phyloP scores from a whole-genome alignment of 2,113 vertebrate genomes.

The Muntiacus reevesi region DNA sequence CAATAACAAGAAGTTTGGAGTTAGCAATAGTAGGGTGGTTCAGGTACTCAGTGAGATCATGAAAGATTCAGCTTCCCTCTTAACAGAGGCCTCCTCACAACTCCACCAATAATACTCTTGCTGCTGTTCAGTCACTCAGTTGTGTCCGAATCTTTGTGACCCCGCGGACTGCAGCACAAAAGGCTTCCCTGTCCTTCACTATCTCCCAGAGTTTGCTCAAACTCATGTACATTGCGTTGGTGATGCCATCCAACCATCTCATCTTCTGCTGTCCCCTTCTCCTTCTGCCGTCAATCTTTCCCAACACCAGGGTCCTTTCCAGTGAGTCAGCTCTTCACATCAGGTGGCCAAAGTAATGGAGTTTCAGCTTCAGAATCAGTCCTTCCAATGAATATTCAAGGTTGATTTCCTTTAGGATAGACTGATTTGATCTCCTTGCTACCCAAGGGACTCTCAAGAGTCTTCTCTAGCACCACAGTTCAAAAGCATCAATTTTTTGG shows the following conservation, averaged over 20 bases:
- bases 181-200: neutral
- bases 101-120: neutral
- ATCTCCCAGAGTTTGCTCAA: neutral
- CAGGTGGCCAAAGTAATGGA: neutral
- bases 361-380: neutral
- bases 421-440: neutral
- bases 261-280: neutral
- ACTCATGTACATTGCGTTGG: neutral
- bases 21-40: neutral
- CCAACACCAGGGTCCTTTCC: neutral
- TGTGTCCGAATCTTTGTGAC: rapidly evolving
- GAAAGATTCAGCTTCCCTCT: neutral
- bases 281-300: neutral
- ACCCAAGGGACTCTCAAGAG: neutral
- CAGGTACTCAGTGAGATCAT: neutral
- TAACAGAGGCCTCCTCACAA: neutral
- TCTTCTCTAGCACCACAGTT: neutral
- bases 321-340: neutral
- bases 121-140: neutral
- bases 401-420: neutral
- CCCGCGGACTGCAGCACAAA: neutral
- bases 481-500: neutral
- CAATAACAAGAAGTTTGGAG: neutral
- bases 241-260: neutral
- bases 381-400: neutral